phyloP scores from a whole-genome alignment of 2,888 invertebrate genomes.

The Kryphioiulus occultus region DNA sequence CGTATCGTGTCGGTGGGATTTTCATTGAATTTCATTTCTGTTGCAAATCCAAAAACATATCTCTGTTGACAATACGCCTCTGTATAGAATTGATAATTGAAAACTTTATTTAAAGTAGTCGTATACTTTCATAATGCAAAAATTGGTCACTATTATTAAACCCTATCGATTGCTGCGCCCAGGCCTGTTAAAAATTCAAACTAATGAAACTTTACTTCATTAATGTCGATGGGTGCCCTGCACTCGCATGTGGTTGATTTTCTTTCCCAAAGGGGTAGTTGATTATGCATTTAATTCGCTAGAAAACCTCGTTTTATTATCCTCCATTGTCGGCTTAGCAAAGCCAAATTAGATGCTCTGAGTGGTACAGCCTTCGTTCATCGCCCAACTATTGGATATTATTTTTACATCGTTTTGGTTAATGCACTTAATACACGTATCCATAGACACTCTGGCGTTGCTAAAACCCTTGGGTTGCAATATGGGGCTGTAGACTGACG shows the following conservation, averaged over 20 bases:
- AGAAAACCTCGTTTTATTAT: slow-evolving; percentile 20
- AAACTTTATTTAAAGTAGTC: no score
- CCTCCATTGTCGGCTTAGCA: neutral
- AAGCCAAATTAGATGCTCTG: neutral
- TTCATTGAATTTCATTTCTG: neutral
- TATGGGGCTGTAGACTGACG: neutral
- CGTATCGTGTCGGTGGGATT: neutral
- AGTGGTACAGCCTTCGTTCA: slow-evolving; percentile 7
- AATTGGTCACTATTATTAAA: no score
- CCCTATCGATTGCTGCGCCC: neutral
- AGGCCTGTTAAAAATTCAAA: neutral
- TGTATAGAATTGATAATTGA: no score
- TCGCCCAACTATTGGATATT: slow-evolving; percentile 26
- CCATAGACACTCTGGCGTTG: neutral
- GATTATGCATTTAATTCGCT: slow-evolving; percentile 7
- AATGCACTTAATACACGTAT: neutral
- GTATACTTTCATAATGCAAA: no score
- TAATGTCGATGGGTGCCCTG: neutral
- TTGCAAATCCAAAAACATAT: no score
- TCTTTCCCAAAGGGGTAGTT: neutral
- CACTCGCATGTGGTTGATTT: neutral
- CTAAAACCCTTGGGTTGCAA: neutral
- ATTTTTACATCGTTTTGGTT: neutral
- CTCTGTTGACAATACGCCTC: no score
- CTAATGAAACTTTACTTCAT: neutral